Evolutionary conservation across 2,888 invertebrate species (phyloP).

Genomic region (Hydrotaea diabolus): DNA sequence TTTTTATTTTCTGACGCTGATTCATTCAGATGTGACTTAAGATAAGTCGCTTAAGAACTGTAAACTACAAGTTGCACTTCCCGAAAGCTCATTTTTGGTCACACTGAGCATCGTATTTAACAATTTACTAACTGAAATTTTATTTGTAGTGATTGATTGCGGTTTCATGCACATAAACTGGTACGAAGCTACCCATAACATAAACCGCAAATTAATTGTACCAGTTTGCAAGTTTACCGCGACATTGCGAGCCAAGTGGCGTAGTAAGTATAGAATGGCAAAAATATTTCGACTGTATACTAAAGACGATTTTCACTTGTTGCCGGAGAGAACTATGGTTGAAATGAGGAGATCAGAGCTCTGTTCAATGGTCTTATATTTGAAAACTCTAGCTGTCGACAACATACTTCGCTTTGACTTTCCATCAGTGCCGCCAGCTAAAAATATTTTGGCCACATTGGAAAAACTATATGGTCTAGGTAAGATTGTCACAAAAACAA

Average conservation of each 20-base stretch:
- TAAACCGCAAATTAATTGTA: constrained; percentile 91
- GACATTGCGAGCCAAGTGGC: constrained; percentile 94
- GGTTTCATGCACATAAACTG: constrained; percentile 97
- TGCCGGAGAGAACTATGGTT: constrained; percentile 89
- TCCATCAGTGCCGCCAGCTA: constrained; percentile 95
- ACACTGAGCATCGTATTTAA: no score
- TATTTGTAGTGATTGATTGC: constrained; percentile 91
- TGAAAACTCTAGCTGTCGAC: constrained; percentile 96
- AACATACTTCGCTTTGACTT: constrained; percentile 96
- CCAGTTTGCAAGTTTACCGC: constrained; percentile 94
- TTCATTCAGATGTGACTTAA: no score
- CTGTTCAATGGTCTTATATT: constrained; percentile 90
- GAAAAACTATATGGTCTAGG: constrained; percentile 93
- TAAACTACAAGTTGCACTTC: no score
- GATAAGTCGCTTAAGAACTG: no score
- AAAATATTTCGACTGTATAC: constrained; percentile 92
- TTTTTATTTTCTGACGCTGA: no score
- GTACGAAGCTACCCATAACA: constrained; percentile 91
- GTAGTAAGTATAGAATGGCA: constrained; percentile 92
- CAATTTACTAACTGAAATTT: constrained; percentile 53
- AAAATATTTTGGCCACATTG: constrained; percentile 90
- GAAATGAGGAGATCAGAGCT: constrained; percentile 96
- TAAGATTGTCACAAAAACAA: constrained; percentile 54
- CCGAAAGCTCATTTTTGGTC: no score
- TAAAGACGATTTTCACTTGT: constrained; percentile 87